phyloP scores from a whole-genome alignment of 2,888 invertebrate species.

The Crocallis elinguaria region DNA sequence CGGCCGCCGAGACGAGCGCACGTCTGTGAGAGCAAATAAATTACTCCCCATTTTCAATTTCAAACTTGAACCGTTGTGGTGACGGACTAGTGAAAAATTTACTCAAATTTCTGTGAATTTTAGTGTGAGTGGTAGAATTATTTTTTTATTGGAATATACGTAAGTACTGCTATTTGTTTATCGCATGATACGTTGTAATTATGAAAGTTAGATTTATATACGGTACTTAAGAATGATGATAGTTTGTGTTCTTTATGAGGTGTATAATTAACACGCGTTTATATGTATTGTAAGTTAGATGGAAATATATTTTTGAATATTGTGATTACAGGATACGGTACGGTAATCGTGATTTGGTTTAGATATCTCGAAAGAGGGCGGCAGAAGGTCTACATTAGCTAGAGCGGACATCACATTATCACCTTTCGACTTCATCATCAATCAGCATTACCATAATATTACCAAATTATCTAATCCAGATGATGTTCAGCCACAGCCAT shows the following conservation, averaged over 20 bases:
- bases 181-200: not conserved
- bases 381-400: too few species aligned
- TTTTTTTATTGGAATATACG: slow-evolving; percentile 8
- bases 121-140: slow-evolving; percentile 8
- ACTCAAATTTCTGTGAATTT: slow-evolving; percentile 8
- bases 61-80: slow-evolving; percentile 28
- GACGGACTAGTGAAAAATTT: slow-evolving; percentile 13
- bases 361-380: too few species aligned
- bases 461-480: too few species aligned
- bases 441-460: too few species aligned
- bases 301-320: too few species aligned
- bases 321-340: not conserved
- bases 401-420: too few species aligned
- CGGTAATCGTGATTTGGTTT: too few species aligned
- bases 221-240: too few species aligned
- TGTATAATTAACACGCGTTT: not conserved
- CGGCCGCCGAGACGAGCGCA: slow-evolving; percentile 30
- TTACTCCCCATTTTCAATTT: slow-evolving; percentile 7
- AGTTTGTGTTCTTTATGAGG: not conserved
- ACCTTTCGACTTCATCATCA: too few species aligned
- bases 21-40: slow-evolving; percentile 29
- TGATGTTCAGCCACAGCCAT: too few species aligned
- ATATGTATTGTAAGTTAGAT: not conserved
- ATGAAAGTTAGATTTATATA: not conserved
- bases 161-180: slow-evolving; percentile 8